These are phyloP conservation scores for Heliothis subflexa DNA, from an alignment of 1,140 invertebrate genomes.

Conservation along the genomic window DNA sequence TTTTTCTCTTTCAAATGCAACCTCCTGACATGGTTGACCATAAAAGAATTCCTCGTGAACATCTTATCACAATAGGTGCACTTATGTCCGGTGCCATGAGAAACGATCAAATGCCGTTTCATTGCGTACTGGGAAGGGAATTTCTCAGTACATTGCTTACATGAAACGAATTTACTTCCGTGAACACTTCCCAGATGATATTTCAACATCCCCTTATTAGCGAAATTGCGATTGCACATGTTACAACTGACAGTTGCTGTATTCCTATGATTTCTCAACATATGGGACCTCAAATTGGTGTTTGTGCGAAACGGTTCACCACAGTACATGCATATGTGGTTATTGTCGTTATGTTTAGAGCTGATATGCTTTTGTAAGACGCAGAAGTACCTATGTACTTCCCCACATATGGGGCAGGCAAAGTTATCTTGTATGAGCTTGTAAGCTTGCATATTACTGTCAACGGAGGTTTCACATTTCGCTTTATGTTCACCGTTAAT, in stretches of 20 bases:
- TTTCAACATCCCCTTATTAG: conserved; percentile 53
- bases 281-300: conserved; percentile 67
- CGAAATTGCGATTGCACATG: conserved; percentile 62
- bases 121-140: conserved; percentile 67
- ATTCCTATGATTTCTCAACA: conserved; percentile 60
- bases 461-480: conserved; percentile 59
- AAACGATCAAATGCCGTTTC: conserved; percentile 63
- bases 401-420: conserved; percentile 67
- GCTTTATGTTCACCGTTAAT: conserved; percentile 66
- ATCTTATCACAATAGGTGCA: conserved; percentile 70
- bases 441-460: conserved; percentile 64
- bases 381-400: conserved; percentile 68
- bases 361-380: conserved; percentile 71
- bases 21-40: conserved; percentile 70
- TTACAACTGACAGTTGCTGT: conserved; percentile 58
- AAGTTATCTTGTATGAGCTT: conserved; percentile 70
- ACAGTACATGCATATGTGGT: conserved; percentile 70
- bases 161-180: conserved; percentile 61
- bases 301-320: conserved; percentile 68
- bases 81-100: conserved; percentile 65
- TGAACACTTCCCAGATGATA: conserved; percentile 63
- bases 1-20: conserved; percentile 76
- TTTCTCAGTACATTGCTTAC: conserved; percentile 65
- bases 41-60: conserved; percentile 69
- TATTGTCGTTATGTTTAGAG: conserved; percentile 66